Base-by-base conservation (phyloP, 2,113 vertebrate species). In the Malurus cyaneus region DNA sequence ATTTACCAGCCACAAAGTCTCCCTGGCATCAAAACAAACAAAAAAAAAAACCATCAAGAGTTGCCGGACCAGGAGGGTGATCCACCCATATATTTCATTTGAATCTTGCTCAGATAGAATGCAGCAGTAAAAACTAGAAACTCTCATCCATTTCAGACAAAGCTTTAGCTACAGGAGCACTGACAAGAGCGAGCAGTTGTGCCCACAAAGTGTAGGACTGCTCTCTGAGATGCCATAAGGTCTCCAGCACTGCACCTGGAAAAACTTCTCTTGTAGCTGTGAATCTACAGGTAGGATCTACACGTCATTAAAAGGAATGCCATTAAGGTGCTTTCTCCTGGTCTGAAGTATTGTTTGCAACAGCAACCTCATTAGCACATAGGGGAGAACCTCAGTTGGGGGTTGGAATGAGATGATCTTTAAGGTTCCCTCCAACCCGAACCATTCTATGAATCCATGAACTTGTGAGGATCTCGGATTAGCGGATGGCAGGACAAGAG, bases 1-100 rank as follows among this genome's bases (percentile, higher is more conserved):
- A 99, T 96, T 99, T 99, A 92, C 99, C 99, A 83, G 98, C 98
- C 90, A 99, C 98, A 93, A 99, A 99, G 90, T 98, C 98, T 9
- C 99, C 99, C 99, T 99, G 94, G 77, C 96, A 93, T 34, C 52
- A 89, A 96, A 65, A 94, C 8, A 89, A 61, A 88, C 47, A 76
- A 59, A 70, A 26, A 71, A 49, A 96, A 62, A 84, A 50, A 69
- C 32, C 17, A 56, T 93, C 56, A 94, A 12, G 39, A 70, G 2
- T 2, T 86, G 71, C 34, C 78, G 46, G 50, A 76, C 39, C 9
- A 54, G 67, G 49, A 89, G 54, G 44, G 34, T 8, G 21, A 86
- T 4, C 62, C 12, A 36, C 5, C 31, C 26, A 57, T 5, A 28
- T 8, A 60, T 8, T 59, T 39, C 28, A 29, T 57, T 25, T 88